These are phyloP conservation scores for Falcaria lacertinaria DNA, from an alignment of 2,888 invertebrate species.

Conservation along the genomic window DNA sequence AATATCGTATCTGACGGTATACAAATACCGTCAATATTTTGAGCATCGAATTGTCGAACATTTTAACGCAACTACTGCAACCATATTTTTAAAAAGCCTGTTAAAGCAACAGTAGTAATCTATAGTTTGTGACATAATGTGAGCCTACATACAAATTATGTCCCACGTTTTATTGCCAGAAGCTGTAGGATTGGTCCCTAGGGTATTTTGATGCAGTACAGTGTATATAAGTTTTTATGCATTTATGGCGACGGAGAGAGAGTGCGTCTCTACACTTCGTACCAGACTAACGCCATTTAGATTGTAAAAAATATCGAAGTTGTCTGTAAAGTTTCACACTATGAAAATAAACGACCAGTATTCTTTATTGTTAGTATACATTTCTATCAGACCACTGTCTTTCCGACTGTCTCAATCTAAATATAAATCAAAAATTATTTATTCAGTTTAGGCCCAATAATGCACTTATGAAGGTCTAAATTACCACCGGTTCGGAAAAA, in stretches of 20 bases:
- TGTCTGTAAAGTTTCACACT: neutral
- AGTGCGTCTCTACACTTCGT: neutral
- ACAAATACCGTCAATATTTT: too few species aligned
- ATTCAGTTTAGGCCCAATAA: too few species aligned
- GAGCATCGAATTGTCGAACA: neutral
- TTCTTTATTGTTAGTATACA: too few species aligned
- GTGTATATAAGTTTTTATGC: constrained; percentile 1
- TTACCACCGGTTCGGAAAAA: too few species aligned
- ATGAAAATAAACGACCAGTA: too few species aligned
- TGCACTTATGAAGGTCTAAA: too few species aligned
- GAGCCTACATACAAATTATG: neutral
- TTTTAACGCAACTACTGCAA: neutral
- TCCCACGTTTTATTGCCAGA: neutral
- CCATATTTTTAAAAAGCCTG: neutral
- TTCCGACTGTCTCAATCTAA: too few species aligned
- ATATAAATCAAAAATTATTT: too few species aligned
- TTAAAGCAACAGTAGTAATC: neutral
- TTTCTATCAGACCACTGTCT: too few species aligned
- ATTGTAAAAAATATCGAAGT: neutral
- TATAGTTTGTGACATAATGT: neutral
- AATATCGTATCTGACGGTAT: too few species aligned
- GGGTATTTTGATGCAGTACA: neutral
- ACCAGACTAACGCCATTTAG: neutral
- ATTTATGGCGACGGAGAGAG: neutral
- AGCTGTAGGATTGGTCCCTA: neutral